Percentiles rank a stretch among this genome's conserved stretches.
phyloP scores from a whole-genome alignment of 2,113 vertebrate genomes.

The Heterochromis multidens region DNA sequence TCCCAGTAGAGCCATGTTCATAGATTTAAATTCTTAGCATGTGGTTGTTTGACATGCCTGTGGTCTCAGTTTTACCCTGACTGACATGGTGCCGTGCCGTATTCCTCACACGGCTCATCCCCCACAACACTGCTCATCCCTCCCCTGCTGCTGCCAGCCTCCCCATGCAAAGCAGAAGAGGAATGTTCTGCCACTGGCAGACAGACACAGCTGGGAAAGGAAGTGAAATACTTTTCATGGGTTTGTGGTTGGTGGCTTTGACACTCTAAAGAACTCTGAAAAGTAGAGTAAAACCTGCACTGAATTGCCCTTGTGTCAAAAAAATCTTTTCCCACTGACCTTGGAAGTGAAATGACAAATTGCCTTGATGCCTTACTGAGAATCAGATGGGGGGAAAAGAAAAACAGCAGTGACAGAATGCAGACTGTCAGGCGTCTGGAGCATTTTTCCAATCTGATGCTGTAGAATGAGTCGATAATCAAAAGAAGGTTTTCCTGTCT shows the following conservation, averaged over 20 bases:
- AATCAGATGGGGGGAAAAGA: neutral
- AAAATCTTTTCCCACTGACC: neutral
- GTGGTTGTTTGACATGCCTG: constrained; percentile 29
- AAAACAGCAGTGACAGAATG: neutral
- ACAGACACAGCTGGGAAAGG: constrained; percentile 3
- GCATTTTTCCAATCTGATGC: neutral
- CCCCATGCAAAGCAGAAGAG: constrained; percentile 33
- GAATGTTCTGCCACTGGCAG: constrained; percentile 13
- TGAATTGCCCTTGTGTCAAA: neutral
- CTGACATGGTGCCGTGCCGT: constrained; percentile 21
- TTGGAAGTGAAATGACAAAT: constrained; percentile 3
- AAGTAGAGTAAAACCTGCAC: neutral
- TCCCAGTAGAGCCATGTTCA: neutral
- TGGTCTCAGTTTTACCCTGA: constrained; percentile 12
- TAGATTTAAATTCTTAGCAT: constrained; percentile 26
- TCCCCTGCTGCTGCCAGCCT: constrained; percentile 12
- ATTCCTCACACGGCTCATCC: constrained; percentile 45
- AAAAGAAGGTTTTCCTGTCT: neutral
- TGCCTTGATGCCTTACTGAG: neutral
- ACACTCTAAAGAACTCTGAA: neutral
- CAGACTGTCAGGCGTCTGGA: neutral
- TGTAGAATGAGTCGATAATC: neutral
- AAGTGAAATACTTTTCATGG: neutral
- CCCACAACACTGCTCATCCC: constrained; percentile 45
- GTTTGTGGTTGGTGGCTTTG: neutral